Percentiles rank a stretch among this genome's conserved stretches.
phyloP scores from a whole-genome alignment of 2,888 invertebrate genomes.

The Tortrix viridana region DNA sequence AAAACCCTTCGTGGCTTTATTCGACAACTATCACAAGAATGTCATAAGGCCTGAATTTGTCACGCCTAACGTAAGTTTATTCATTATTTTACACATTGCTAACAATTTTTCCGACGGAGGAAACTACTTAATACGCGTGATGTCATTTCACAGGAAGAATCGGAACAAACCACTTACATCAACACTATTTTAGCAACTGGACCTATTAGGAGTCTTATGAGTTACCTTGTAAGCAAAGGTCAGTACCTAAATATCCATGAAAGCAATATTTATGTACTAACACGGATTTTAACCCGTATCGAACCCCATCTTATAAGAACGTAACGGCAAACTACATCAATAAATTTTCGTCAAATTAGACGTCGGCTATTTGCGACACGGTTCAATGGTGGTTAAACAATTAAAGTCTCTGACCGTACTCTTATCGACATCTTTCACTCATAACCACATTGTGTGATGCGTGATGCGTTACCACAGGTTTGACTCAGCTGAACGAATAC shows the following conservation, averaged over 20 bases:
- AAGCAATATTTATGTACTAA: too few species aligned
- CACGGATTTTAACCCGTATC: too few species aligned
- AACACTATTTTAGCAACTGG: constrained; percentile 88
- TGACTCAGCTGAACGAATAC: constrained; percentile 86
- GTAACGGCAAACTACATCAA: too few species aligned
- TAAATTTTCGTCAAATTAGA: too few species aligned
- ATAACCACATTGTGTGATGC: constrained; percentile 26
- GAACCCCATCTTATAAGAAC: too few species aligned
- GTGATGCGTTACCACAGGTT: constrained; percentile 58
- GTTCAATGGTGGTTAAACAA: too few species aligned
- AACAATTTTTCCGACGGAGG: constrained; percentile 41
- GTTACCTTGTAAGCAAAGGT: constrained; percentile 86
- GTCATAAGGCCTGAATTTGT: constrained; percentile 87
- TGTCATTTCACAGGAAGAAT: constrained; percentile 83
- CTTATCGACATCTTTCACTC: background rate
- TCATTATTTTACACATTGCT: background rate
- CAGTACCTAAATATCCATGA: too few species aligned
- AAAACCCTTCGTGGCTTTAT: constrained; percentile 86
- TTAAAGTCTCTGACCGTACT: background rate
- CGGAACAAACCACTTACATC: constrained; percentile 88
- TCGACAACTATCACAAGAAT: constrained; percentile 91
- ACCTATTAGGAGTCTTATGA: constrained; percentile 88
- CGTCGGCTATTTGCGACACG: too few species aligned
- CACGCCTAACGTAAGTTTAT: constrained; percentile 78
- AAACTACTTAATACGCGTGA: constrained; percentile 56